Evolutionary conservation across 2,797 vertebrate genomes (phyloP), one percentile per base, ranked within the genome.

Genomic region (Xenops minutus): DNA sequence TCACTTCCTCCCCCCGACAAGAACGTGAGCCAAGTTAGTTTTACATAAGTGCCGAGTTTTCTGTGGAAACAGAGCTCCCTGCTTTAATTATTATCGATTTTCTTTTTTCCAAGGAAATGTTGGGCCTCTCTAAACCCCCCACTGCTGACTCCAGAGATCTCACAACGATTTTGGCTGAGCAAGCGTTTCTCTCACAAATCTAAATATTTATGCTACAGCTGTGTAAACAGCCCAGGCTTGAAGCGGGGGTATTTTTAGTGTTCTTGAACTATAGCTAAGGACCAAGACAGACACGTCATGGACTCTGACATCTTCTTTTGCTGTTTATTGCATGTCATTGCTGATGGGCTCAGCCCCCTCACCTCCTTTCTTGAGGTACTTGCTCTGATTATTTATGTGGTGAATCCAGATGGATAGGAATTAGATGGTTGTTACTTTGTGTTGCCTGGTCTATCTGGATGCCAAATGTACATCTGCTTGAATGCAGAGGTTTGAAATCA

Each of bases 201-300:
- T 91, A 94, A 97, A 94, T 94, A 93, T 95, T 96, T 95, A 82
- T 95, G 73, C 77, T 91, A 46, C 95, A 81, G 77, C 91, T 94
- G 89, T 81, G 77, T 80, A 85, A 86, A 95, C 81, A 94, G 85
- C 68, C 92, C 63, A 59, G 73, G 76, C 63, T 46, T 34, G 1
- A 63, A 74, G 36, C 37, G 34, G 49, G 43, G 6, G 8, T 88
- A 73, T 79, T 88, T 91, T 77, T 86, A 85, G 89, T 8, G 1
- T 30, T 67, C 82, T 58, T 69, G 68, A 85, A 90, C 48, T 81
- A 67, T 62, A 73, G 37, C 7, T 6, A 72, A 76, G 63, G 44
- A 91, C 77, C 49, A 59, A 59, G 76, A 66, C 2, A 24, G 82
- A 72, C 88, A 52, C 2, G 0, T 32, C 0, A 59, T 27, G 22